These are phyloP conservation scores for Xanthia icteritia DNA, from an alignment of 2,888 invertebrate species.

Conservation along the genomic window DNA sequence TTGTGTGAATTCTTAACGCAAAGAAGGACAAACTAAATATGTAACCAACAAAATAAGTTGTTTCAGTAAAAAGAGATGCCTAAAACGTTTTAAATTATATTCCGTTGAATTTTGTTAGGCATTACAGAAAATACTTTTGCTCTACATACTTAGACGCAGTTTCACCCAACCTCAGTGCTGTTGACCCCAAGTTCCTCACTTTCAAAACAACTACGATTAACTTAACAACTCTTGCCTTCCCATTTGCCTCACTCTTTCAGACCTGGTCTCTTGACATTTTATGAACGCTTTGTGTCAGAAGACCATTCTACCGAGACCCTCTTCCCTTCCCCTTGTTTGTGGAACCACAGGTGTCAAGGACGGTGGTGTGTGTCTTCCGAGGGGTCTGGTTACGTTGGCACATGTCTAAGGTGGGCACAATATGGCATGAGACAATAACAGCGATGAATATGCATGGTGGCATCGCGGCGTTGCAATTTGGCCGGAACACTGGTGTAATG, in stretches of 20 bases:
- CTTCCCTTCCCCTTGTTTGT: slow-evolving; percentile 31
- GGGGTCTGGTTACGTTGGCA: slow-evolving; percentile 72
- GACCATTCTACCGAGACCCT: slow-evolving; percentile 68
- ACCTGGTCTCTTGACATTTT: slow-evolving; percentile 82
- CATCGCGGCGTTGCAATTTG: slow-evolving; percentile 87
- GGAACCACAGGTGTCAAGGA: background rate
- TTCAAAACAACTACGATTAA: slow-evolving; percentile 59
- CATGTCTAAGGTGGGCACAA: slow-evolving; percentile 79
- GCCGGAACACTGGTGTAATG: slow-evolving; percentile 86
- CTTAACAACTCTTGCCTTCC: slow-evolving; percentile 74
- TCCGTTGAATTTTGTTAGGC: background rate
- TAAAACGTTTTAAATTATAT: background rate
- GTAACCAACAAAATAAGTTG: background rate
- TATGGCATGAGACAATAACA: slow-evolving; percentile 85
- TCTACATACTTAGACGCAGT: background rate
- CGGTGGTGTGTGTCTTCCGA: slow-evolving; percentile 34
- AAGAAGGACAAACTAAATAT: background rate
- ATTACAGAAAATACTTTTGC: background rate
- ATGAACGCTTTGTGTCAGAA: slow-evolving; percentile 79
- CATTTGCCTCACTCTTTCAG: slow-evolving; percentile 75
- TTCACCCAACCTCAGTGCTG: slow-evolving; percentile 16
- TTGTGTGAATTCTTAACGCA: background rate
- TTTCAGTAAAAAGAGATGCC: background rate
- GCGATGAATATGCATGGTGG: slow-evolving; percentile 88
- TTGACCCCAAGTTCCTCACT: slow-evolving; percentile 38